Evolutionary conservation across 2,113 vertebrate genomes (phyloP), one percentile per base, ranked within the genome.

Genomic region (Chitala chitala): DNA sequence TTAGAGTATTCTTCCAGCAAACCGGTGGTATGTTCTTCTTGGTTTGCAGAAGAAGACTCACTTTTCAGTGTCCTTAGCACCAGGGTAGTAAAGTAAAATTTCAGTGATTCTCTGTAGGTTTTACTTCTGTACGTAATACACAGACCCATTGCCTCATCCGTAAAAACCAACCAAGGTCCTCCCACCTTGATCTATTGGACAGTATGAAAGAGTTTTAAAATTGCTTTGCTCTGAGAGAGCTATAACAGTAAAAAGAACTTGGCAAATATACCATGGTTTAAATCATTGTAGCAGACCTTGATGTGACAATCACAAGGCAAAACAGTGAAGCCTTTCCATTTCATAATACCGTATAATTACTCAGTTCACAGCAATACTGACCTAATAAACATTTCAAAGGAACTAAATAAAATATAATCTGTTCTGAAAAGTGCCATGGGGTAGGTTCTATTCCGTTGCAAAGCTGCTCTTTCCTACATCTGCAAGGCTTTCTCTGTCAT

Each of bases 221-320:
- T 82, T 73, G 77, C 72, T 81, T 76, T 81, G 77, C 86, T 76
- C 78, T 79, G 77, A 61, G 63, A 64, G 84, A 77, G 82, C 74
- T 73, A 70, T 72, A 50, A 79, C 68, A 78, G 81, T 86, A 82
- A 88, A 86, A 87, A 82, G 63, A 76, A 78, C 84, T 82, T 84
- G 84, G 82, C 83, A 82, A 86, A 82, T 82, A 76, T 68, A 26
- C 77, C 54, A 71, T 76, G 58, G 71, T 82, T 84, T 89, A 90
- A 87, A 89, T 89, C 88, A 85, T 68, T 56, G 64, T 84, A 87
- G 81, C 80, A 82, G 82, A 78, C 76, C 76, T 83, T 76, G 71
- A 81, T 82, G 84, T 87, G 86, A 87, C 84, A 87, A 82, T 88
- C 89, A 84, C 77, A 80, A 79, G 75, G 77, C 69, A 82, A 78